A percentile compares a stretch with the other conserved stretches of the same genome.
Conservation (phyloP, 2,888 invertebrate genomes). For the Dioctria rufipes region DNA sequence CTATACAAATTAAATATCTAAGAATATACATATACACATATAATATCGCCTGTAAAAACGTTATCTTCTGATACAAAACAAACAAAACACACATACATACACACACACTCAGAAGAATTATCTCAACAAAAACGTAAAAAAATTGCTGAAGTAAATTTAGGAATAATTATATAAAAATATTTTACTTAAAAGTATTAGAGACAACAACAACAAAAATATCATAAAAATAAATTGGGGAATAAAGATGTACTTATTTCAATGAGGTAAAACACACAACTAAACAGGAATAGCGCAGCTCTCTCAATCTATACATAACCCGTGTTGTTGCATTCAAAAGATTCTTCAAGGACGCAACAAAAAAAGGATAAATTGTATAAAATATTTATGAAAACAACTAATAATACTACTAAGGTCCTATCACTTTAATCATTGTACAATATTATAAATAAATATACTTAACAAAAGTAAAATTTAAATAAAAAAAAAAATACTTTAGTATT, state of each 20-base stretch:
- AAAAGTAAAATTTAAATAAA: constrained; percentile 15
- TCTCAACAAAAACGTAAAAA: constrained; percentile 24
- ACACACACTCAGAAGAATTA: not conserved
- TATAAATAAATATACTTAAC: constrained; percentile 24
- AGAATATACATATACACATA: not conserved
- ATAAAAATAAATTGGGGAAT: constrained; percentile 8
- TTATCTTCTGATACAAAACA: not conserved
- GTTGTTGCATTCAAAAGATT: constrained; percentile 24
- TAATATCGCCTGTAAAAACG: constrained; percentile 9
- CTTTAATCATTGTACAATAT: constrained; percentile 43
- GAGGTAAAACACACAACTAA: constrained; percentile 1
- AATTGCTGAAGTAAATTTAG: constrained; percentile 50
- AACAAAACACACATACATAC: not conserved
- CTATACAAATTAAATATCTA: not conserved
- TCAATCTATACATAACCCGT: too few relatives aligned
- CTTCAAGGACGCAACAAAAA: not conserved
- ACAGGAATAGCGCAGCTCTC: not conserved
- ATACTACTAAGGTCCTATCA: constrained; percentile 30
- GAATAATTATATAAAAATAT: constrained; percentile 17
- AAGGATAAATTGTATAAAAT: not conserved
- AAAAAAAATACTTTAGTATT: constrained; percentile 33
- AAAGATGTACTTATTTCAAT: constrained; percentile 9
- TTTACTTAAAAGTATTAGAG: constrained; percentile 40
- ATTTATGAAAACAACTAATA: not conserved
- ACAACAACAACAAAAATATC: not conserved